Conservation (phyloP, 1,140 invertebrate species). For the Alviniconcha marisindica region DNA sequence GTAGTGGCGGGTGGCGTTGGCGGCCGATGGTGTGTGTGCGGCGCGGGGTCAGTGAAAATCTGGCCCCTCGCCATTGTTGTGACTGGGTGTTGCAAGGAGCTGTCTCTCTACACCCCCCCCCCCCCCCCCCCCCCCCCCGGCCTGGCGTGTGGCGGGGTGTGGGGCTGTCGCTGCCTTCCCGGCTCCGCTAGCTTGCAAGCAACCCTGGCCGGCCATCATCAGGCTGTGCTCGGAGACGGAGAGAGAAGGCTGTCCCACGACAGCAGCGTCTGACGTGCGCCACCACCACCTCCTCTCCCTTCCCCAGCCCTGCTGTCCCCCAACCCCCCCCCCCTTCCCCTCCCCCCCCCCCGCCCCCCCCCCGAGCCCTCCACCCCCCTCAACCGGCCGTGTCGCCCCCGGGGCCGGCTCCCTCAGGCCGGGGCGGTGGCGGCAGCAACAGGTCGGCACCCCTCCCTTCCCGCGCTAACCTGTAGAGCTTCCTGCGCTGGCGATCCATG, state of each 20-base stretch:
- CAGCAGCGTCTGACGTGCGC: too few species aligned
- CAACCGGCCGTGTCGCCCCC: background rate
- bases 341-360: background rate
- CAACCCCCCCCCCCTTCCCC: background rate
- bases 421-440: background rate
- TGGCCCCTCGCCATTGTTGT: slow-evolving; percentile 26
- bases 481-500: background rate
- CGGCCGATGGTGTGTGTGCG: background rate
- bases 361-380: background rate
- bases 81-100: background rate
- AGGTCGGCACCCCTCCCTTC: background rate
- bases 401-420: background rate
- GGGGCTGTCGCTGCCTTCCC: too few species aligned
- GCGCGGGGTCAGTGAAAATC: background rate
- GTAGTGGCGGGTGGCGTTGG: background rate
- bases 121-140: slow-evolving; percentile 2
- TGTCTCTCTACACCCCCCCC: background rate
- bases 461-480: background rate
- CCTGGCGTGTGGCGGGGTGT: too few species aligned
- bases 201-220: too few species aligned
- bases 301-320: too few species aligned
- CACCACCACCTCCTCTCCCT: too few species aligned
- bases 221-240: too few species aligned
- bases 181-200: too few species aligned
- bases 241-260: too few species aligned